Base-by-base conservation (phyloP, 2,888 invertebrate species). In the Malthinus seriepunctatus region DNA sequence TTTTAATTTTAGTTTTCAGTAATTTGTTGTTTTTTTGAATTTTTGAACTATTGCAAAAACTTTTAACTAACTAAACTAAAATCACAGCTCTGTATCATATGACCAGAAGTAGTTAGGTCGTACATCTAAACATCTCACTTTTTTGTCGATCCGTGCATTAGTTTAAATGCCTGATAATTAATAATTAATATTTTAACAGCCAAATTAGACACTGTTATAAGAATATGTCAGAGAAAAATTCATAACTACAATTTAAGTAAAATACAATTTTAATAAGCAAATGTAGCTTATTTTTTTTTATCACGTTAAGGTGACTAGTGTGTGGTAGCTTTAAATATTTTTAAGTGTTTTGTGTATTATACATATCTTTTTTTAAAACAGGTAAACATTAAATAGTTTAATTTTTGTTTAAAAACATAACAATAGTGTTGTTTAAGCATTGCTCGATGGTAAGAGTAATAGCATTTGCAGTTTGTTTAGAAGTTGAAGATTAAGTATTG, bases 51-150 rank as follows among this genome's bases (percentile, higher is more conserved):
- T 50, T 50, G 49, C 56, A 57, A 51, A 55, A 51, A 33, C 42
- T 51, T 62, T 58, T 42, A 54, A 62, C 55, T 52, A 32, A 59
- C 57, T 59, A 59, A 71, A 71, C 73, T 75, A 77, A 74, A 76
- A 78, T 77, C 77, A 78, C 78, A 78, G 78, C 74, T 75, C 71
- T 71, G 70, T 71, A 76, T 74, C 69, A 71, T 69, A 71, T 73
- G 70, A 72, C 71, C 73, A 62, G 66, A 67, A 70, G 70, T 71
- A 69, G 71, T 71, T 65, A 66, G 65, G 68, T 76, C 74, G 69
- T 76, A 76, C 75, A 75, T 75, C 76, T 76, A 77, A 77, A 76
- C 76, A 74, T 79, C 79, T 79, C 79, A 78, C 79, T 79, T 79
- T 79, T 77, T 78, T 79, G 79, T 79, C 78, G 73, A 77, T 77